A percentile compares a stretch with the other conserved stretches of the same genome.
Conservation (phyloP, 2,888 invertebrate genomes). For the Stegana nigrithorax region DNA sequence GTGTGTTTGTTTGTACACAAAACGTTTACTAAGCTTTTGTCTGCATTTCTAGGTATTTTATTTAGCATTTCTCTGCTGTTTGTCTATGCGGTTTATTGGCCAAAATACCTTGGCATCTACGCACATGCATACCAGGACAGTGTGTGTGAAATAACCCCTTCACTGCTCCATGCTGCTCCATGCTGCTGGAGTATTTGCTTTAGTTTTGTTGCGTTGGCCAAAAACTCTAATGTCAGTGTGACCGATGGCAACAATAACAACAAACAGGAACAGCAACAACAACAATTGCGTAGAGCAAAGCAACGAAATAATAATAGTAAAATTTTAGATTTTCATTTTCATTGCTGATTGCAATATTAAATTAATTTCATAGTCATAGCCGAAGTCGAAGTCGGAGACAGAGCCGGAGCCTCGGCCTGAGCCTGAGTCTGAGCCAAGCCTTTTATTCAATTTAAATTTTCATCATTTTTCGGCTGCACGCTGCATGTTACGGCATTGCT, state of each 20-base stretch:
- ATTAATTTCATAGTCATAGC: constrained; percentile 41
- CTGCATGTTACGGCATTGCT: too few relatives aligned
- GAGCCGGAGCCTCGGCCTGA: too few relatives aligned
- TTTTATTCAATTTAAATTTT: constrained; percentile 18
- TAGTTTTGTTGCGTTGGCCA: background rate
- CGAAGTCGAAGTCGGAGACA: background rate
- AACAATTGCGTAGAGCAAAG: background rate
- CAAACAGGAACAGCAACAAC: background rate
- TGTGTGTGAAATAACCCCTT: too few relatives aligned
- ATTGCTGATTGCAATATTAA: constrained; percentile 38
- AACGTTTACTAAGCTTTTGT: background rate
- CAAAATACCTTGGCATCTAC: constrained; percentile 10
- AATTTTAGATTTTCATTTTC: constrained; percentile 13
- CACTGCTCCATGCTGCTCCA: too few relatives aligned
- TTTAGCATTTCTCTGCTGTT: constrained; percentile 11
- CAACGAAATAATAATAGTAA: background rate
- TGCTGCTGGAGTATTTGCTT: background rate
- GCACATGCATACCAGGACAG: background rate
- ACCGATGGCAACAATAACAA: constrained; percentile 1
- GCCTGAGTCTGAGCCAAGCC: constrained; percentile 1
- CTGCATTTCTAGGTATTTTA: background rate
- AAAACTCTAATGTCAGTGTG: constrained; percentile 6
- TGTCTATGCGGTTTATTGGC: constrained; percentile 17
- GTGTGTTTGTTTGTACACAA: background rate
- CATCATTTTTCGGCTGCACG: constrained; percentile 8